Evolutionary conservation across 2,113 vertebrate species (phyloP).

Genomic region (human (Homo sapiens)): GRCh38 chr2:185674501-185675000

Average conservation of each 20-base stretch:
- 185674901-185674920: not conserved
- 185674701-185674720: not conserved
- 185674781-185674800: not conserved
- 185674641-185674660: not conserved
- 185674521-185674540: conserved; percentile 66
- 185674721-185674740: not conserved
- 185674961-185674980: not conserved
- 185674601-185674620: not conserved
- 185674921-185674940: not conserved
- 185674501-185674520: conserved; percentile 72
- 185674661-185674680: not conserved
- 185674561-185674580: conserved; percentile 50
- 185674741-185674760: not conserved
- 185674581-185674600: conserved; percentile 36
- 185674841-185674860: not conserved
- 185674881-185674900: not conserved
- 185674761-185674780: not conserved
- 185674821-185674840: not conserved
- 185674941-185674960: not conserved
- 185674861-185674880: not conserved
- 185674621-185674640: not conserved
- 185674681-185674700: not conserved
- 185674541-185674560: conserved; percentile 57
- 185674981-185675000: not conserved
- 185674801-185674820: not conserved